Conservation (phyloP, 2,797 vertebrate genomes). For the Sparidentex hasta region DNA sequence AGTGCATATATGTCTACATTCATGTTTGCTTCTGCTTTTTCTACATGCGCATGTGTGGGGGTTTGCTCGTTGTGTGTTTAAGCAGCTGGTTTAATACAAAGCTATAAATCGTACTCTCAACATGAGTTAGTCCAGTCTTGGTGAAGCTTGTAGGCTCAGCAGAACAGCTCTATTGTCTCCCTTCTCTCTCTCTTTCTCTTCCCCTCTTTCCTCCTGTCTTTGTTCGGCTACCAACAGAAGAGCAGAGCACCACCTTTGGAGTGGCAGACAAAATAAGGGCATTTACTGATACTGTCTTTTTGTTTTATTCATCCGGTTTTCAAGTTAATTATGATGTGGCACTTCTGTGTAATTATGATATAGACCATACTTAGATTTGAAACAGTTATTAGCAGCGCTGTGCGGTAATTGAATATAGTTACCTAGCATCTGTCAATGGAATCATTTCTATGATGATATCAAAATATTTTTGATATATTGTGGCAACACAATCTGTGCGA, state of each 20-base stretch:
- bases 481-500: not conserved
- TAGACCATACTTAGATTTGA: not conserved
- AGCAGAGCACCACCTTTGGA: conserved; percentile 7
- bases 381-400: not conserved
- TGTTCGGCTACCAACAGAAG: conserved; percentile 8
- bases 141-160: conserved; percentile 63
- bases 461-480: not conserved
- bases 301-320: not conserved
- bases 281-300: conserved; percentile 3
- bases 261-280: not conserved
- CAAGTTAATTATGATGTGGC: not conserved
- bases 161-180: conserved; percentile 36
- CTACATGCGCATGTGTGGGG: conserved; percentile 21
- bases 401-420: not conserved
- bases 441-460: no score
- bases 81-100: conserved; percentile 76
- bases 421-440: not conserved
- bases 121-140: conserved; percentile 73
- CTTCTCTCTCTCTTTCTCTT: not conserved
- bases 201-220: not conserved
- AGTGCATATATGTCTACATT: not conserved
- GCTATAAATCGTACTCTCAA: conserved; percentile 70
- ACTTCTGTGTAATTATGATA: conserved; percentile 5
- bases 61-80: conserved; percentile 59
- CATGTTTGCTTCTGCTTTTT: conserved; percentile 5